Percentiles rank a stretch among this genome's conserved stretches.
Evolutionary conservation across 2,888 invertebrate genomes (phyloP).

Genomic region (Uropetala carovei): DNA sequence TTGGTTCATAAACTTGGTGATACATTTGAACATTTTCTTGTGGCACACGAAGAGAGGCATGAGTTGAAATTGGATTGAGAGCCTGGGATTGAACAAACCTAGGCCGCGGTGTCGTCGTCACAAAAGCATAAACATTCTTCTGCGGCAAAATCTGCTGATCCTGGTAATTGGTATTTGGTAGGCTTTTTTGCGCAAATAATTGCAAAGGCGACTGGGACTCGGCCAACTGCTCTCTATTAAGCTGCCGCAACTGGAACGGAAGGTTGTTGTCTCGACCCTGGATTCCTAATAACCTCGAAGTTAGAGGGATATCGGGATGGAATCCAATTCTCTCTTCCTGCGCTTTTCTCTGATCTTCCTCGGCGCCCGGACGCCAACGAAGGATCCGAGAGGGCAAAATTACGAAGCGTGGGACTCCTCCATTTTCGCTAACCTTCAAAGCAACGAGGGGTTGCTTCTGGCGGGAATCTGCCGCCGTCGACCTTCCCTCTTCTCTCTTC

Average conservation of each 20-base stretch:
- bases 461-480: not conserved
- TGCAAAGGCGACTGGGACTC: not conserved
- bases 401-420: slow-evolving; percentile 1
- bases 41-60: not conserved
- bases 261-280: not conserved
- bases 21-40: not conserved
- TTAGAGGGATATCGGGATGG: not conserved
- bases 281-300: not conserved
- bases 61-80: not conserved
- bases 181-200: not conserved
- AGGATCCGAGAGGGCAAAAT: slow-evolving; percentile 17
- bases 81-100: not conserved
- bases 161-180: not conserved
- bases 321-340: not conserved
- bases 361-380: not conserved
- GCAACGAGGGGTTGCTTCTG: slow-evolving; percentile 15
- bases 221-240: slow-evolving; percentile 31
- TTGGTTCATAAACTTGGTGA: slow-evolving; percentile 2
- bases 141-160: slow-evolving; percentile 32
- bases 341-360: not conserved
- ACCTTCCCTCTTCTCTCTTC: not conserved
- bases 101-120: not conserved
- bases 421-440: slow-evolving; percentile 10
- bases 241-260: not conserved
- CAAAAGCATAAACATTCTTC: slow-evolving; percentile 19